Conservation (phyloP, 2,888 invertebrate genomes). For the Carabus problematicus region DNA sequence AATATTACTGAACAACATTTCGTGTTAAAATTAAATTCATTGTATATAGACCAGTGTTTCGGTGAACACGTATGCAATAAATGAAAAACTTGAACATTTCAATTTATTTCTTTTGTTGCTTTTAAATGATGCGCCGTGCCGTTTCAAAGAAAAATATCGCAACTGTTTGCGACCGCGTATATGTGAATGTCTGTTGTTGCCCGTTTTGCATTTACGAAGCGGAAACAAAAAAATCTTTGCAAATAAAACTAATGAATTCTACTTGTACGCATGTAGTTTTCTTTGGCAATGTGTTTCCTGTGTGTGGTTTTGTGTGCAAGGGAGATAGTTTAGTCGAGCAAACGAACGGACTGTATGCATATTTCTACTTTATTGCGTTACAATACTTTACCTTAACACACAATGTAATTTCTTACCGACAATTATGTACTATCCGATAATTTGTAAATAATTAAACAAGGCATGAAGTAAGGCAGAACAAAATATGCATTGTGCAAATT, state of each 20-base stretch:
- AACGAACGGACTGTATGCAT: background rate
- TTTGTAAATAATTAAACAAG: too few species aligned
- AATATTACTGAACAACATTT: background rate
- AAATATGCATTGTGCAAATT: too few species aligned
- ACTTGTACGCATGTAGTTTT: constrained; percentile 30
- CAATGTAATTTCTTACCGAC: too few species aligned
- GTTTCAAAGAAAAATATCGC: constrained; percentile 8
- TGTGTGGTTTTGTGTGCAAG: constrained; percentile 26
- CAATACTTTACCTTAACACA: too few species aligned
- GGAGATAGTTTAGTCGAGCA: constrained; percentile 25
- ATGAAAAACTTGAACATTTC: background rate
- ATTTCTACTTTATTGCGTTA: too few species aligned
- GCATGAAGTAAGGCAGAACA: too few species aligned
- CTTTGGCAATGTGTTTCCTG: constrained; percentile 28
- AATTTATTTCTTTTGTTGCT: background rate
- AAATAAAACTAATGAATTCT: constrained; percentile 36
- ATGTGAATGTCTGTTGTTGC: constrained; percentile 19
- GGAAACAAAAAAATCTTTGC: constrained; percentile 25
- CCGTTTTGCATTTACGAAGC: constrained; percentile 30
- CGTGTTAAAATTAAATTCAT: background rate
- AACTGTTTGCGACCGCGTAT: constrained; percentile 16
- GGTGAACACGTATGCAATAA: too few species aligned
- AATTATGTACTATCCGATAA: too few species aligned
- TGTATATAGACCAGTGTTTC: too few species aligned
- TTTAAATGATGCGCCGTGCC: background rate